Conservation (phyloP, 2,888 invertebrate genomes). For the Drosophila meridiana region DNA sequence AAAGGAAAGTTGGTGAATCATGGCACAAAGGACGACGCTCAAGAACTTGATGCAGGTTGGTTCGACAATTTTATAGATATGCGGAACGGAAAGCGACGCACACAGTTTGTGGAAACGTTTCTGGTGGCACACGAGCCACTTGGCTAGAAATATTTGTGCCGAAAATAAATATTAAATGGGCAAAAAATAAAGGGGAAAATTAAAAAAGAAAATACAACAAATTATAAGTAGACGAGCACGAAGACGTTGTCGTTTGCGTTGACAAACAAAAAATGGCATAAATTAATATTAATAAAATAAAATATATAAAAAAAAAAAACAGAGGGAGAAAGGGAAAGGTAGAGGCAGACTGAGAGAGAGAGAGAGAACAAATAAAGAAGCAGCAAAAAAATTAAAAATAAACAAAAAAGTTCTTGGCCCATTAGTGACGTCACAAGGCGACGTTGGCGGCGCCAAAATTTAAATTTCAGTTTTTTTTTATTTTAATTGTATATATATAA, state of each 20-base stretch:
- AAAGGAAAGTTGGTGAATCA: conserved; percentile 30
- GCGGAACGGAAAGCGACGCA: conserved; percentile 41
- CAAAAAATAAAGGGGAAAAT: conserved; percentile 14
- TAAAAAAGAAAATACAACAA: conserved; percentile 3
- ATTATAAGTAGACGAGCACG: conserved; percentile 19
- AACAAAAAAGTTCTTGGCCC: conserved; percentile 19
- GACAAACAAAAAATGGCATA: conserved; percentile 77
- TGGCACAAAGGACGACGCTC: conserved; percentile 62
- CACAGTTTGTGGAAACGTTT: conserved; percentile 40
- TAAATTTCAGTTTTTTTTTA: conserved; percentile 27
- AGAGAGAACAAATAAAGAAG: conserved; percentile 18
- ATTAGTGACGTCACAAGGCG: conserved; percentile 56
- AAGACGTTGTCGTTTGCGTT: conserved; percentile 50
- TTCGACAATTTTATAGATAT: conserved; percentile 58
- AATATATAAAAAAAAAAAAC: conserved; percentile 17
- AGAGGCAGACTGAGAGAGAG: background rate
- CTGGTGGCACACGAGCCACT: conserved; percentile 60
- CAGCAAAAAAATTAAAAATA: conserved; percentile 14
- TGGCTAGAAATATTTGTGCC: conserved; percentile 66
- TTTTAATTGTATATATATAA: background rate
- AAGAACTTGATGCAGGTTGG: conserved; percentile 32
- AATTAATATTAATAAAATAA: conserved; percentile 68
- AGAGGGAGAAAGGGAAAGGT: background rate
- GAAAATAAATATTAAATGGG: conserved; percentile 68
- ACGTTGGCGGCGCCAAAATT: conserved; percentile 40